Evolutionary conservation across 2,113 vertebrate genomes (phyloP), one percentile per base, ranked within the genome.

Genomic region (Menidia beryllina): DNA sequence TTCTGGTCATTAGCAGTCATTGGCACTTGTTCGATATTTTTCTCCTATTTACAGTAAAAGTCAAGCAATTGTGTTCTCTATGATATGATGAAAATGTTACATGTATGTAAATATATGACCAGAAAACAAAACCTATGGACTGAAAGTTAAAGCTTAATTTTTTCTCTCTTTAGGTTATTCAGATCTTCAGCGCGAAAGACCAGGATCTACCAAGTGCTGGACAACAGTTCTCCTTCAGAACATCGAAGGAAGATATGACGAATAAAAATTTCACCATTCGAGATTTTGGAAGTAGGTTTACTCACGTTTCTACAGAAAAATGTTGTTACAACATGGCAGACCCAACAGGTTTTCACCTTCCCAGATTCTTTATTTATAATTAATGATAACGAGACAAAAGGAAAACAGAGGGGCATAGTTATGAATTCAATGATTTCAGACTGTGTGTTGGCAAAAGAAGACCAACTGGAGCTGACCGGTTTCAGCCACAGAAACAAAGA

Each of bases 201-300:
- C 92, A 94, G 81, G 98, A 99, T 80, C 88, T 97, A 41, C 93
- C 96, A 9, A 92, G 91, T n/a, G 88, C 93, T 65, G 97, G 96
- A 30, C 97, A 98, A 69, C 94, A 91, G 21, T 98, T 99, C 86
- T 95, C 94, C 75, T 99, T 98, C 90, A 96, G 93, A 88, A 81
- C 95, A 20, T 86, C 94, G 56, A 93, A 95, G 4, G 96, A 97
- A 45, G 95, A 95, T 62, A 59, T 91, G 4, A 95, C 94, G 72
- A 97, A 94, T 86, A 95, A 94, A 84, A 99, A 99, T 83, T 99
- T 99, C 86, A 98, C 97, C 81, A 92, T 99, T 66, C 94, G 94
- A 59, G 97, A 99, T 89, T 99, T 96, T 88, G 95, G 95, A 91
- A 98, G 98, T 99, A 91, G 95, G 97, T 65, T 8, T 91, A 51